Evolutionary conservation across 2,113 vertebrate genomes (phyloP), one percentile per base, ranked within the genome.

Genomic region (Colinus virginianus): DNA sequence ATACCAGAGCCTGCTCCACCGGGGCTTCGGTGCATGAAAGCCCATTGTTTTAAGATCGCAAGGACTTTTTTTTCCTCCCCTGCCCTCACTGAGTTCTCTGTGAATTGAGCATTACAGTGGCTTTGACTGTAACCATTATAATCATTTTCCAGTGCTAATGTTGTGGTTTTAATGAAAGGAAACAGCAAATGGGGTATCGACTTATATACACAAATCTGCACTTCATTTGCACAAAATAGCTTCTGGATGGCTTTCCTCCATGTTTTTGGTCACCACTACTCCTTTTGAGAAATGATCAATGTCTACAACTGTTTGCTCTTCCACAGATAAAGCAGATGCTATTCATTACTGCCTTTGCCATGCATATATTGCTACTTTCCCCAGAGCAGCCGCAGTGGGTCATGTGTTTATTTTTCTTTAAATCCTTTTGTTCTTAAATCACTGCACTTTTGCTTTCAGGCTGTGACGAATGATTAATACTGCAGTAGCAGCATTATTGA

Each of bases 41-140:
- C 21, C 46, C 38, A 36, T 17, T 74, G 90, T 83, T 93, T 74
- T 63, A 64, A 72, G 58, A 78, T 71, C 1, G 12, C 36, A 78
- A 94, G 59, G 45, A 34, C 26, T 32, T 71, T 58, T 63, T 75
- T 67, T 71, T 19, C 74, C 30, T 63, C 48, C 62, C n/a, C 20
- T 83, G 55, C 79, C 77, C 66, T 93, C 19, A 1, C 59, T 42
- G 90, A 94, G 76, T 77, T 96, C 61, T 75, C 84, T 91, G 94
- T 94, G 94, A 94, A 93, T 78, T 93, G 67, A 92, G 62, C 97
- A 97, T 98, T 97, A 97, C 98, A 98, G 98, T 98, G 98, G 98
- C 97, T 98, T 98, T 98, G 98, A 98, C 98, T 98, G 95, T 98
- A 98, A 98, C 97, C 97, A 97, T 97, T 97, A 96, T 97, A 98